Percentiles rank a stretch among this genome's conserved stretches.
phyloP scores from a whole-genome alignment of 2,888 invertebrate species.

The Chymomyza caudatula region DNA sequence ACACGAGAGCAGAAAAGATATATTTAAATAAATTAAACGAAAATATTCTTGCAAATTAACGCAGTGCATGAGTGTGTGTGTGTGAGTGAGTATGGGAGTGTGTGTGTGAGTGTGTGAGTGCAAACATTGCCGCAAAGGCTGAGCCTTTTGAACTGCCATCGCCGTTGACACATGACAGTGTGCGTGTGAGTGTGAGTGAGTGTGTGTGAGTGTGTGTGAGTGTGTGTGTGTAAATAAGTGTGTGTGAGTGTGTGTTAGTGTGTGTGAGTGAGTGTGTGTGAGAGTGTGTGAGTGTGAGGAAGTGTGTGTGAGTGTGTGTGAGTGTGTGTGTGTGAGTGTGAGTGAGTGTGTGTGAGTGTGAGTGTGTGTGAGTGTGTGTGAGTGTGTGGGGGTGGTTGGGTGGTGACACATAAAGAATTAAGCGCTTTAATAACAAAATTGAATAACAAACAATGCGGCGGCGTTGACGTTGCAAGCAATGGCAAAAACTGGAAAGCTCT shows the following conservation, averaged over 20 bases:
- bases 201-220: neutral
- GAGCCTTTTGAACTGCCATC: slow-evolving; percentile 2
- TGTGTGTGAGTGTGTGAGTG: neutral
- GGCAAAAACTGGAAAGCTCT: neutral
- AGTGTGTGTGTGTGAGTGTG: neutral
- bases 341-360: neutral
- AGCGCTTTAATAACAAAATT: slow-evolving; percentile 59
- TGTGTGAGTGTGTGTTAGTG: neutral
- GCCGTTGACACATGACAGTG: slow-evolving; percentile 21
- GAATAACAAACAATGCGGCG: slow-evolving; percentile 62
- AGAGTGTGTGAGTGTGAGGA: neutral
- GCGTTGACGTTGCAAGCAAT: neutral
- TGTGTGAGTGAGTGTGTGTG: slow-evolving; percentile 14
- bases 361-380: neutral
- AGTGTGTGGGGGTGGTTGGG: slow-evolving; percentile 5
- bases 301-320: neutral
- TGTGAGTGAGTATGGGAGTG: neutral
- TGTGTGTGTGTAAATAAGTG: too few species aligned
- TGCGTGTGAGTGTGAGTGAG: neutral
- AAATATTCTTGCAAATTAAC: slow-evolving; percentile 24
- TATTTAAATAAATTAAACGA: slow-evolving; percentile 22
- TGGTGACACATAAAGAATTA: slow-evolving; percentile 54
- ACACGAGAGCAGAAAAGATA: slow-evolving; percentile 1
- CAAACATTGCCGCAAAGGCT: neutral
- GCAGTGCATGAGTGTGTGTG: neutral